phyloP scores from a whole-genome alignment of 2,888 invertebrate species.

The Agrochola litura region DNA sequence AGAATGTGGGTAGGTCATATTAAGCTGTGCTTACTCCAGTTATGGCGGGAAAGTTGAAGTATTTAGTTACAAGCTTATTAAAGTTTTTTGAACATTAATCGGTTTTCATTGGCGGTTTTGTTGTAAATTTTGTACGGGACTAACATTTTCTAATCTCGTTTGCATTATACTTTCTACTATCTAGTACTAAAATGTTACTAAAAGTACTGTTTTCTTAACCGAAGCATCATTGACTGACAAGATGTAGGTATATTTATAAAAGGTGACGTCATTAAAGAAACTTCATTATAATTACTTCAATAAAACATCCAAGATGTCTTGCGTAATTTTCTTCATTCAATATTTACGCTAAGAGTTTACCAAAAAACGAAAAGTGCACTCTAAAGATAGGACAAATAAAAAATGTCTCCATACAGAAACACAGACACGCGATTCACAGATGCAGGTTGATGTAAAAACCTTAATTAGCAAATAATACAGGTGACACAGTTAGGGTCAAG shows the following conservation, averaged over 20 bases:
- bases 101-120: conserved; percentile 21
- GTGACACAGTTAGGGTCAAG: conserved; percentile 37
- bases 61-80: conserved; percentile 54
- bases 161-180: background rate
- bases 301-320: background rate
- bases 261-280: background rate
- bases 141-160: conserved; percentile 14
- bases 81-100: conserved; percentile 22
- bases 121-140: background rate
- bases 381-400: background rate
- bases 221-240: background rate
- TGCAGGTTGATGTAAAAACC: background rate
- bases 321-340: background rate
- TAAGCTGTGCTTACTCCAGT: conserved; percentile 68
- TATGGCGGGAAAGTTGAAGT: conserved; percentile 66
- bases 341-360: background rate
- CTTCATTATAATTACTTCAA: background rate
- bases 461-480: conserved; percentile 16
- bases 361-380: background rate
- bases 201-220: background rate
- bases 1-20: conserved; percentile 56
- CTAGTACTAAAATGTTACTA: background rate
- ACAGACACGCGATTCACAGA: background rate
- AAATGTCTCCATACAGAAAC: background rate
- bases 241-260: background rate